A percentile compares a stretch with the other conserved stretches of the same genome.
phyloP scores from a whole-genome alignment of 2,888 invertebrate species.

The Nomada hirtipes region DNA sequence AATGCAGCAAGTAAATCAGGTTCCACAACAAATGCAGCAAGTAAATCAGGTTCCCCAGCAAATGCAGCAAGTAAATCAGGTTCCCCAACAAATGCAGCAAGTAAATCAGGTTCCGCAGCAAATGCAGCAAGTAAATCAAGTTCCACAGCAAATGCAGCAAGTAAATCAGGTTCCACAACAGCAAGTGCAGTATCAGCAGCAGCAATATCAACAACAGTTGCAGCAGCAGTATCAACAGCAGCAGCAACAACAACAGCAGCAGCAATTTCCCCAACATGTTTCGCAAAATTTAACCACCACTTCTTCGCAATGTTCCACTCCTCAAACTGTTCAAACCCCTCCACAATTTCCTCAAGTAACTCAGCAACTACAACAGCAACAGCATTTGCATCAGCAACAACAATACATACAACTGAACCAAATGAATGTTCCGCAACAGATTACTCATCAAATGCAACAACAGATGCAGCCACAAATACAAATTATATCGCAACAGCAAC shows the following conservation, averaged over 20 bases:
- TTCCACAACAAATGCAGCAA: too few species aligned
- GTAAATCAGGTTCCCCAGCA: too few species aligned
- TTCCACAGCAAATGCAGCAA: not conserved
- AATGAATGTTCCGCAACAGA: constrained; percentile 85
- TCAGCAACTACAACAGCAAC: constrained; percentile 86
- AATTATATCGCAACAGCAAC: constrained; percentile 71
- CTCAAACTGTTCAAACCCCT: constrained; percentile 81
- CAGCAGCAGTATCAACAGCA: constrained; percentile 79
- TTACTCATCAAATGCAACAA: constrained; percentile 86
- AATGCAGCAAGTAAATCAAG: constrained; percentile 73
- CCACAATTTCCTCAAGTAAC: constrained; percentile 80
- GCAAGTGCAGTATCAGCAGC: constrained; percentile 80
- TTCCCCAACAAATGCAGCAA: too few species aligned
- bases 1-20: too few species aligned
- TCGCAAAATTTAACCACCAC: constrained; percentile 75
- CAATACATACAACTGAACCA: constrained; percentile 86
- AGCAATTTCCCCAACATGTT: constrained; percentile 76
- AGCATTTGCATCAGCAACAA: constrained; percentile 85
- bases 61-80: too few species aligned
- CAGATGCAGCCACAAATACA: constrained; percentile 81
- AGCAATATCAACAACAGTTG: constrained; percentile 80
- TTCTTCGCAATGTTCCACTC: constrained; percentile 81
- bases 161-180: constrained; percentile 84
- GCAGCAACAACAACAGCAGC: constrained; percentile 79
- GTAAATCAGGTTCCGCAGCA: constrained; percentile 69